A percentile compares a stretch with the other conserved stretches of the same genome.
These are phyloP conservation scores for Cladorhizidae sp. DNA, from an alignment of 37 sponge, comb jelly and placozoan species.

Conservation along the genomic window DNA sequence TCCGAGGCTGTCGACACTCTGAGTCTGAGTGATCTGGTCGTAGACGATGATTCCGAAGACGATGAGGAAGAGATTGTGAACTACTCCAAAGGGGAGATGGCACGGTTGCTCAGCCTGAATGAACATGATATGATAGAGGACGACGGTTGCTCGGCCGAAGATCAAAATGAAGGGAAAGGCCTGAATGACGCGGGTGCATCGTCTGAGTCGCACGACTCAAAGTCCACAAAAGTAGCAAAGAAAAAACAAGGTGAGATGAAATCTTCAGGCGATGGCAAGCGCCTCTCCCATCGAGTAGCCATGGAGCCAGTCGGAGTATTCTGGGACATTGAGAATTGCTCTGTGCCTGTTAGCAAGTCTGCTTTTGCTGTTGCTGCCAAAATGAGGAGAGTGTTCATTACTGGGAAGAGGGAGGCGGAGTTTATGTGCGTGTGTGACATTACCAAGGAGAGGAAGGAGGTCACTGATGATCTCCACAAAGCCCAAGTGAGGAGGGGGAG, in stretches of 20 bases:
- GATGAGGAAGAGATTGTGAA: conserved; percentile 36
- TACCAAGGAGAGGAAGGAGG: conserved; percentile 72
- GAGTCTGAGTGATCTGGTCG: no score
- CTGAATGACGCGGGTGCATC: background rate
- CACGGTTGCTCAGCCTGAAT: conserved; percentile 41
- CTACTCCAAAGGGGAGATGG: conserved; percentile 15
- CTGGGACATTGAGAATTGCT: conserved; percentile 94
- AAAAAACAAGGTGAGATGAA: no score
- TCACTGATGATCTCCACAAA: conserved; percentile 73
- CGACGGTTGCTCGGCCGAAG: background rate
- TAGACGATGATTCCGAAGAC: background rate
- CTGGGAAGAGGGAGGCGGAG: conserved; percentile 87
- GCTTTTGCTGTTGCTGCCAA: conserved; percentile 71
- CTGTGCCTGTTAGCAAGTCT: conserved; percentile 68
- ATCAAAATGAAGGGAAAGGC: background rate
- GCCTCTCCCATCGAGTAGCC: background rate
- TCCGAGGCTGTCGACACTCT: background rate
- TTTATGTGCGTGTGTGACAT: conserved; percentile 93
- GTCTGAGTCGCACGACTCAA: background rate
- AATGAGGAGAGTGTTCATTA: conserved; percentile 70
- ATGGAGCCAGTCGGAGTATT: conserved; percentile 88
- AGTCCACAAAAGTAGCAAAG: no score
- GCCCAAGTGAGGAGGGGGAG: conserved; percentile 67
- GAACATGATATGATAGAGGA: conserved; percentile 9
- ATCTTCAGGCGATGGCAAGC: background rate